Conservation (phyloP, 2,797 vertebrate genomes). For the Cyclopterus lumpus region DNA sequence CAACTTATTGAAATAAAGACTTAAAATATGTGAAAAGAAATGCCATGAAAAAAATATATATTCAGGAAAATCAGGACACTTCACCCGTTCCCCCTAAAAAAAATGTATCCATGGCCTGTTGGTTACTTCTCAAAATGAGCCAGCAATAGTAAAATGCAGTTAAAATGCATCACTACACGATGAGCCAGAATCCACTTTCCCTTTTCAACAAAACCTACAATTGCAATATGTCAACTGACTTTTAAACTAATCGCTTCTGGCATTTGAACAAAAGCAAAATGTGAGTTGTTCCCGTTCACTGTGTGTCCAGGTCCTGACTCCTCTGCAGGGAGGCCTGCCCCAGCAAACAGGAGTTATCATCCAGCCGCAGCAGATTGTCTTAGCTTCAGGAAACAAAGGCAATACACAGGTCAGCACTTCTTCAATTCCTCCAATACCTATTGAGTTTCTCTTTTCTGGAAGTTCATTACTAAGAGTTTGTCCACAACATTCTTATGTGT, state of each 20-base stretch:
- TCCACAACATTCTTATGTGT: neutral
- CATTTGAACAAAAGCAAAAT: neutral
- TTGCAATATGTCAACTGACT: neutral
- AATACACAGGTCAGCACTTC: slow-evolving; percentile 86
- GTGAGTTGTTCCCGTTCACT: neutral
- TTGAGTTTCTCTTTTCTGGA: neutral
- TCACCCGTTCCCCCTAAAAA: neutral
- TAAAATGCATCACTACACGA: neutral
- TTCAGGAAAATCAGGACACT: neutral
- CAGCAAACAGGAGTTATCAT: slow-evolving; percentile 99
- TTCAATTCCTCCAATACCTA: rapidly evolving
- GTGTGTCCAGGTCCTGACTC: slow-evolving; percentile 89
- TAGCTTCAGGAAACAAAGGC: slow-evolving; percentile 92
- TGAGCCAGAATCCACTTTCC: neutral
- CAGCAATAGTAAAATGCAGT: neutral
- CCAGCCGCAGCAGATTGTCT: slow-evolving; percentile 97
- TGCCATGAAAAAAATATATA: slow-evolving; percentile 21
- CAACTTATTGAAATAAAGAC: neutral
- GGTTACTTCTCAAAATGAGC: neutral
- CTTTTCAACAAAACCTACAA: neutral
- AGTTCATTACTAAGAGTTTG: neutral
- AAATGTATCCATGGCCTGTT: neutral
- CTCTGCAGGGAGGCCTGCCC: slow-evolving; percentile 92
- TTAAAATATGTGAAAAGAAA: neutral
- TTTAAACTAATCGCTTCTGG: no score